phyloP scores from a whole-genome alignment of 2,888 invertebrate species.

The Dichetophora obliterata region DNA sequence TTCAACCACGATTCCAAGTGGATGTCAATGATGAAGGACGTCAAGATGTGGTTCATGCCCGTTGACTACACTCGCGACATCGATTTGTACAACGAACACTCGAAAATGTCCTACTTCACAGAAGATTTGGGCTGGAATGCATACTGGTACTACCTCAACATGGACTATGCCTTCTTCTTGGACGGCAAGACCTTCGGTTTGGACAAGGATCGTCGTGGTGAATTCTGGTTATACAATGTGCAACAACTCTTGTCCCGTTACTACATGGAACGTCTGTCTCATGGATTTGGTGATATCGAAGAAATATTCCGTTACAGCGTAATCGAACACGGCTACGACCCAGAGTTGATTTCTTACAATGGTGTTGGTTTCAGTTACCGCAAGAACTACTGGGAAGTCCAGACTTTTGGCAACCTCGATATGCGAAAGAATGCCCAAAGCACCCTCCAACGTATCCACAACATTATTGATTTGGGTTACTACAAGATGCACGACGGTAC shows the following conservation, averaged over 20 bases:
- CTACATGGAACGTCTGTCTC: constrained; percentile 76
- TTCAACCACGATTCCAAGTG: constrained; percentile 45
- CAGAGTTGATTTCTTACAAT: constrained; percentile 73
- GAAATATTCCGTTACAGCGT: constrained; percentile 71
- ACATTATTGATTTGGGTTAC: constrained; percentile 71
- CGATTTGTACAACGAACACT: constrained; percentile 71
- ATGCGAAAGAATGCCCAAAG: constrained; percentile 56
- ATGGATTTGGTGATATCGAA: constrained; percentile 74
- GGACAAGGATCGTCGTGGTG: constrained; percentile 73
- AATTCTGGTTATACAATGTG: constrained; percentile 75
- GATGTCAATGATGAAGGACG: constrained; percentile 39
- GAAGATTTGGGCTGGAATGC: constrained; percentile 78
- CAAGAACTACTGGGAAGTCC: constrained; percentile 63
- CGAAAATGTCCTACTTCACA: constrained; percentile 76
- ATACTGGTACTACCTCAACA: constrained; percentile 74
- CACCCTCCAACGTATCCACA: constrained; percentile 68
- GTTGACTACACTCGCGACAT: constrained; percentile 74
- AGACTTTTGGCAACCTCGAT: constrained; percentile 52
- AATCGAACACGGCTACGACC: constrained; percentile 72
- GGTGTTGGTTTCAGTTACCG: constrained; percentile 74
- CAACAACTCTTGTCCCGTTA: constrained; percentile 77
- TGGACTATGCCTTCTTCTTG: constrained; percentile 76
- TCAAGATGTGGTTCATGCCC: constrained; percentile 52
- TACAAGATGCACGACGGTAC: constrained; percentile 70
- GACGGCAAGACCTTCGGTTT: constrained; percentile 71